Evolutionary conservation across 1,140 invertebrate genomes (phyloP).

Genomic region (Neodiprion pinetum): DNA sequence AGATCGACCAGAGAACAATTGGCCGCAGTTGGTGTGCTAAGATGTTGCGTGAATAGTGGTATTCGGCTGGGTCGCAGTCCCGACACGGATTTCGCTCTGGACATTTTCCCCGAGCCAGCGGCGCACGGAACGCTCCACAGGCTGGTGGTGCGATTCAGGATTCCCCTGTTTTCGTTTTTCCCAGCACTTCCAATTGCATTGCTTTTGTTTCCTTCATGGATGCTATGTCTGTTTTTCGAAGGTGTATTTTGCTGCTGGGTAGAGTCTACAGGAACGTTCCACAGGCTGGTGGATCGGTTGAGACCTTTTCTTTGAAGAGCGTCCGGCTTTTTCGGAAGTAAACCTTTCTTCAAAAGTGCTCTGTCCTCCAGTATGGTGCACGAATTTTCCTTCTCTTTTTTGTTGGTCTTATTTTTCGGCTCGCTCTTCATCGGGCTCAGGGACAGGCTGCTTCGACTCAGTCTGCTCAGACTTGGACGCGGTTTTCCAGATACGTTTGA

Average conservation of each 20-base stretch:
- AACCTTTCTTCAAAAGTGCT: slow-evolving; percentile 52
- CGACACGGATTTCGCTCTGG: slow-evolving; percentile 32
- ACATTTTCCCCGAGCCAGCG: slow-evolving; percentile 25
- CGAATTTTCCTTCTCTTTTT: slow-evolving; percentile 33
- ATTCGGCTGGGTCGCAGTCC: slow-evolving; percentile 51
- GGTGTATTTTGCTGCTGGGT: background rate
- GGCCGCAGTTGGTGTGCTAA: slow-evolving; percentile 23
- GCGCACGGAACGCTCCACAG: slow-evolving; percentile 50
- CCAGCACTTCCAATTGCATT: slow-evolving; percentile 6
- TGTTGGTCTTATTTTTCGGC: slow-evolving; percentile 13
- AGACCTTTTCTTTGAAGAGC: slow-evolving; percentile 39
- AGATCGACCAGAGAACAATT: slow-evolving; percentile 54
- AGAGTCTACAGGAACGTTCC: slow-evolving; percentile 38
- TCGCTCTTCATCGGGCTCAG: slow-evolving; percentile 24
- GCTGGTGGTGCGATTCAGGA: slow-evolving; percentile 47
- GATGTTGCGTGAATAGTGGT: slow-evolving; percentile 46
- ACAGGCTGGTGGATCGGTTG: slow-evolving; percentile 49
- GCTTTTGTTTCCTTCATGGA: background rate
- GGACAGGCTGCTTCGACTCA: slow-evolving; percentile 9
- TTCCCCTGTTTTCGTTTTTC: slow-evolving; percentile 25
- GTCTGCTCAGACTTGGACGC: slow-evolving; percentile 5
- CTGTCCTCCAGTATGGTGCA: slow-evolving; percentile 57
- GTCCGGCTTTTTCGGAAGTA: slow-evolving; percentile 48
- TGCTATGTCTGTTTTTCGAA: slow-evolving; percentile 7
- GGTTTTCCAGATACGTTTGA: background rate